Percentiles rank a stretch among this genome's conserved stretches.
Evolutionary conservation across 2,797 vertebrate species (phyloP).

Genomic region (Thripadectes ignobilis): DNA sequence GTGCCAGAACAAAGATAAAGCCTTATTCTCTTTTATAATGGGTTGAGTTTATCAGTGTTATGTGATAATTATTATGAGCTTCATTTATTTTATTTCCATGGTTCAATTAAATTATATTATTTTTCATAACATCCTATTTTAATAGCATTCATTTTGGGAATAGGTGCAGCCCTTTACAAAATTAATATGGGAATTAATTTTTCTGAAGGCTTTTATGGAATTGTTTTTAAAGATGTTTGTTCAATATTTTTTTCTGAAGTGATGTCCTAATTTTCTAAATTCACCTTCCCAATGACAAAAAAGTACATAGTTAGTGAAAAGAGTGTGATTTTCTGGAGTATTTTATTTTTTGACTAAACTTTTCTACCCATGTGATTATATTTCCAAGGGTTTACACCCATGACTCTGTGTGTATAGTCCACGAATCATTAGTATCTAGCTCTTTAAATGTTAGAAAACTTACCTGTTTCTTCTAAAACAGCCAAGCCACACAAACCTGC

Average conservation of each 20-base stretch:
- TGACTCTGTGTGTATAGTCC: not conserved
- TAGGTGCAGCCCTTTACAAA: not conserved
- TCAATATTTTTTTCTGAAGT: not conserved
- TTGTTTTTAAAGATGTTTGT: not conserved
- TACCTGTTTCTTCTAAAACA: not conserved
- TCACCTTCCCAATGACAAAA: not conserved
- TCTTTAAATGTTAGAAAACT: not conserved
- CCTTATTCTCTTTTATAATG: not conserved
- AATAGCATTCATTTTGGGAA: not conserved
- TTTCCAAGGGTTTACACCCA: not conserved
- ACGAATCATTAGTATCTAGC: not conserved
- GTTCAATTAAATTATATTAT: not conserved
- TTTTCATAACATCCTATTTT: not conserved
- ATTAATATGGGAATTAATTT: not conserved
- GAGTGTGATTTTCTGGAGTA: not conserved
- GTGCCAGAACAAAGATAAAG: not conserved
- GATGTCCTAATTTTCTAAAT: not conserved
- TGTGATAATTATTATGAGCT: not conserved
- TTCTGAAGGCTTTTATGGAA: not conserved
- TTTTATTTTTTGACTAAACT: not conserved
- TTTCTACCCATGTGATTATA: not conserved
- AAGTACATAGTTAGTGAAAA: not conserved
- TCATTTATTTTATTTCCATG: not conserved
- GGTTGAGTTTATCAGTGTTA: not conserved
- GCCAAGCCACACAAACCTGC: fast-evolving